Evolutionary conservation across 2,888 invertebrate genomes (phyloP).

Genomic region (Macaria notata): DNA sequence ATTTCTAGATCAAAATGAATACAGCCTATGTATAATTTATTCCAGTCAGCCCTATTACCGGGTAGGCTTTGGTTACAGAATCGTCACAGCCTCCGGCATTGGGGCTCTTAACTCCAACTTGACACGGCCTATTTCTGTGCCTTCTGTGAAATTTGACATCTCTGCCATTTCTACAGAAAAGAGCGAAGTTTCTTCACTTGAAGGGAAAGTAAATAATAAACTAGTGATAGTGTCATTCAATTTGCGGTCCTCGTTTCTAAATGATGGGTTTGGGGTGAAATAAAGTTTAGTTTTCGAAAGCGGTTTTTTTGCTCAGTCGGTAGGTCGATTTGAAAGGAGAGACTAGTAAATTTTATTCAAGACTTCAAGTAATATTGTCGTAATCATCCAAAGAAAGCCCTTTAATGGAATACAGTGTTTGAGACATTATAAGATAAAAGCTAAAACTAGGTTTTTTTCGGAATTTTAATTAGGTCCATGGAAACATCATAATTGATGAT

Average conservation of each 20-base stretch:
- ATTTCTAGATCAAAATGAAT: too few species aligned
- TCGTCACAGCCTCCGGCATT: constrained; percentile 67
- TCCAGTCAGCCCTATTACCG: constrained; percentile 57
- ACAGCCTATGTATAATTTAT: too few species aligned
- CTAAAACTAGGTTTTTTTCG: too few species aligned
- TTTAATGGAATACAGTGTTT: too few species aligned
- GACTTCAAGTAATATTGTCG: too few species aligned
- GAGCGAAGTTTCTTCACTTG: constrained; percentile 36
- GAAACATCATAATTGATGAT: too few species aligned
- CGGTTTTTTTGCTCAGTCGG: constrained; percentile 2
- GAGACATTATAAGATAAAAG: too few species aligned
- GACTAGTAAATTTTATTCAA: too few species aligned
- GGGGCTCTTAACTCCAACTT: constrained; percentile 72
- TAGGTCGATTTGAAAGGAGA: neutral
- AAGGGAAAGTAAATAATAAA: constrained; percentile 31
- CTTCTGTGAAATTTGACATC: constrained; percentile 69
- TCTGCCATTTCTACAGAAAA: constrained; percentile 51
- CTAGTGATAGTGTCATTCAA: constrained; percentile 31
- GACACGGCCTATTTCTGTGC: constrained; percentile 73
- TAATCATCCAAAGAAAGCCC: too few species aligned
- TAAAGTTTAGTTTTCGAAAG: constrained; percentile 15
- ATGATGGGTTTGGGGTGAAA: constrained; percentile 26
- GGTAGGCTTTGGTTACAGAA: constrained; percentile 68
- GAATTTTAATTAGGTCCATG: too few species aligned
- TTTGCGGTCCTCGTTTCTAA: constrained; percentile 25